Evolutionary conservation across 1,140 invertebrate genomes (phyloP), one percentile per base, ranked within the genome.

Genomic region (Penaeus japonicus): DNA sequence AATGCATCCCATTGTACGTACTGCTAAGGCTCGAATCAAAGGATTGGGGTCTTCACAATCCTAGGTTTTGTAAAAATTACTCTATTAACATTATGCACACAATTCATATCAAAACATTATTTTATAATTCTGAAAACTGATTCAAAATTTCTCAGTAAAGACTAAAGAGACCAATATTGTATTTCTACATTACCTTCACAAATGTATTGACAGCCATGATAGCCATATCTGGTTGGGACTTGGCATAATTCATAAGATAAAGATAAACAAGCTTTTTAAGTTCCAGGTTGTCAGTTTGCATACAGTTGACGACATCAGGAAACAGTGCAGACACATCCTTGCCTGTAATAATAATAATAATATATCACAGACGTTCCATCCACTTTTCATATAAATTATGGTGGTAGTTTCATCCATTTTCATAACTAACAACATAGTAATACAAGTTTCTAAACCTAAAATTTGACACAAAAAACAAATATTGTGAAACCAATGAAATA

Each of bases 191-290:
- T 94, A 98, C 97, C 96, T 99, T 99, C 77, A 99, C 99, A 94
- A 99, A 99, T 32, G 99, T 99, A 94, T 99, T 99, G 53, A 99
- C 99, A 57, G 99, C 99, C 98, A 99, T 99, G 86, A 99, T 99
- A 81, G 99, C 99, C 97, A 99, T 98, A 92, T 99, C 99, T 17
- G 99, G 99, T 93, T 99, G 99, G 91, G 97, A 99, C 93, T 99
- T 99, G 80, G 99, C 99, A 94, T 99, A 99, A 93, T 99, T 99
- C 99, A 99, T 99, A 84, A 99, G 93, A 93, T 99, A 99, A 27
- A 99, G 94, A 92, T 99, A 99, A 0, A 99, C 99, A 59, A 99
- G 94, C 92, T 99, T 99, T 94, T 99, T 99, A 90, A 99, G 93
- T 93, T 99, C 99, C 92, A 99, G 94, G 93, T 99, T 99, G 92